Base-by-base conservation (phyloP, 2,797 vertebrate genomes). In the Acanthurus leucopareius region DNA sequence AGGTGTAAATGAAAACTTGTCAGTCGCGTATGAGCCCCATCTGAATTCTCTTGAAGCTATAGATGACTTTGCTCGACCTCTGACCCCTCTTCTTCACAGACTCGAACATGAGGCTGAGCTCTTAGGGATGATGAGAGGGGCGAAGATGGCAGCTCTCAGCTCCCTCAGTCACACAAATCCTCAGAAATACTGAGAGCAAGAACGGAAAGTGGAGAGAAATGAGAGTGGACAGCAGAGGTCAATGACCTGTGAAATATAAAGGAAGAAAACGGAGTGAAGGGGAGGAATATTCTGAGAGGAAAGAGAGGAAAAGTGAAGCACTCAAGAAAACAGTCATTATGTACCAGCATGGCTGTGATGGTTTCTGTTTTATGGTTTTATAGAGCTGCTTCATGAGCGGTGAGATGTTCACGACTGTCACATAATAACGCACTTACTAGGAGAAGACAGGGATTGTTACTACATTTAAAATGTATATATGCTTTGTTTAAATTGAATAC, bases 1-100 rank as follows among this genome's bases (percentile, higher is more conserved):
- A 88, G 86, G 88, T 88, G 89, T 75, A 85, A 91, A 92, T 91
- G 80, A 83, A 89, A 89, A 73, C 32, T 59, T 73, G 83, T 83
- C 81, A 82, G 80, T 58, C 47, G 13, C 52, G 15, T 78, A 57
- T 47, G 73, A 64, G 22, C 57, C 63, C 63, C 63, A 19, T 42
- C 75, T 59, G 16, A 53, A 76, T 79, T 59, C 74, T 73, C 58
- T 64, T 48, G 65, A 64, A 78, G 74, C 75, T 75, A 65, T 47
- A 77, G 72, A 83, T 53, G 76, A 81, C 73, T 83, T 76, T 5
- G 40, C 52, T 35, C 28, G 38, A 84, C 67, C 87, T 56, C 61
- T 84, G 88, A 89, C 88, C 84, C 28, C 65, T 32, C 28, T 32
- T 81, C 68, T 32, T 53, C 69, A 42, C 73, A 67, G 65, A 48